Evolutionary conservation across 2,888 invertebrate species (phyloP).

Genomic region (Heliconius hortense): DNA sequence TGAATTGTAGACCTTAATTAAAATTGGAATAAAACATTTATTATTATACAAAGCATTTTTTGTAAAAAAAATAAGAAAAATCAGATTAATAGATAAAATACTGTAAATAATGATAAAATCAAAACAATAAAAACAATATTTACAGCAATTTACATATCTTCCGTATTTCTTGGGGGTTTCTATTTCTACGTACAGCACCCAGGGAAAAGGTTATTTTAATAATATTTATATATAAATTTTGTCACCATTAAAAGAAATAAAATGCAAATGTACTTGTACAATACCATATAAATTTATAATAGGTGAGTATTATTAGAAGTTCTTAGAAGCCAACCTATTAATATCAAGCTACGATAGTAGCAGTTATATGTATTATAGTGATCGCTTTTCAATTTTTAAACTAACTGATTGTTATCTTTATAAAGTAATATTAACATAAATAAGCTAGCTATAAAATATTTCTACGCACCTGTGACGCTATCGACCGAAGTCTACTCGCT

Average conservation of each 20-base stretch:
- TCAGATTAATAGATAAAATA: too few relatives aligned
- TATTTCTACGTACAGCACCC: too few relatives aligned
- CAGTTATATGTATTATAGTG: neutral
- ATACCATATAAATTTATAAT: neutral
- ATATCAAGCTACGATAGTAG: neutral
- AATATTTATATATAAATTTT: neutral
- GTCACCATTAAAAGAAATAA: neutral
- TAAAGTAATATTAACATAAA: neutral
- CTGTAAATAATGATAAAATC: too few relatives aligned
- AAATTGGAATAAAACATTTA: too few relatives aligned
- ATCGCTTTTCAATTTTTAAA: neutral
- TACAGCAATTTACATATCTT: too few relatives aligned
- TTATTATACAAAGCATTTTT: too few relatives aligned
- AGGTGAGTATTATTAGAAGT: neutral
- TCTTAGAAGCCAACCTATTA: neutral
- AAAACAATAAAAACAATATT: too few relatives aligned
- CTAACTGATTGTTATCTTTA: neutral
- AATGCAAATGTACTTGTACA: neutral
- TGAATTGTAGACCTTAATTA: too few relatives aligned
- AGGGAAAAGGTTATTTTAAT: neutral
- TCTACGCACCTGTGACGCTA: slow-evolving; percentile 62
- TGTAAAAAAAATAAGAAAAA: too few relatives aligned
- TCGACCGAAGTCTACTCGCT: slow-evolving; percentile 55
- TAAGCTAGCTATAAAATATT: neutral
- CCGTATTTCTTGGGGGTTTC: too few relatives aligned